phyloP scores from a whole-genome alignment of 2,113 vertebrate genomes.

The Odontophorus gujanensis region DNA sequence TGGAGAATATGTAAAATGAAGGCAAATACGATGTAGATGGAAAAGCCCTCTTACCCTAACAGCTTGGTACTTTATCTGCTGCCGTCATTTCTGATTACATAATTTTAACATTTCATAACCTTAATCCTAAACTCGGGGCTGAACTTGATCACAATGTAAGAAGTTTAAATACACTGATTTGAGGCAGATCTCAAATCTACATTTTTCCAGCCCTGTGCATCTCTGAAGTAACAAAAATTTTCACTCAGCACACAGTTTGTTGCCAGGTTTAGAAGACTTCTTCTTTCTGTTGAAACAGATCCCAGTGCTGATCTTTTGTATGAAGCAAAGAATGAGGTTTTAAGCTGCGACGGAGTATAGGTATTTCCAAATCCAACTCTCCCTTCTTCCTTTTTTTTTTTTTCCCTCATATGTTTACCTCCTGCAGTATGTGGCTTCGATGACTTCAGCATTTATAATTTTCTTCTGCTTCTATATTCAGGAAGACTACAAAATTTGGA shows the following conservation, averaged over 20 bases:
- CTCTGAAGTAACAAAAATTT: neutral
- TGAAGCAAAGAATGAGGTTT: neutral
- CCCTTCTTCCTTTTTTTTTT: neutral
- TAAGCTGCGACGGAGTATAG: neutral
- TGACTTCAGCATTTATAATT: neutral
- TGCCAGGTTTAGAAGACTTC: neutral
- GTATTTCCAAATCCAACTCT: neutral
- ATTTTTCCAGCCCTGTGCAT: neutral
- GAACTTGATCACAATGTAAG: neutral
- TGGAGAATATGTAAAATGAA: neutral
- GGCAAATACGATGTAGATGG: neutral
- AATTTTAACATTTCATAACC: slow-evolving; percentile 2
- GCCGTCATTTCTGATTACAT: neutral
- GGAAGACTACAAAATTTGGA: neutral
- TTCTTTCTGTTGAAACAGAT: neutral
- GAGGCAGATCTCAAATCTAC: neutral
- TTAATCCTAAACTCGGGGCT: neutral
- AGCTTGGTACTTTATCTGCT: neutral
- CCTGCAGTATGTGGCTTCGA: neutral
- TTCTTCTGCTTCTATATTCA: neutral
- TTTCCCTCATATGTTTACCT: neutral
- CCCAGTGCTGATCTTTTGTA: neutral
- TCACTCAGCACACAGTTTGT: neutral
- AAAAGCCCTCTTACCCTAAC: neutral
- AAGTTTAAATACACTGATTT: neutral